Evolutionary conservation across 2,797 vertebrate genomes (phyloP).

Genomic region (Octomys mimax): DNA sequence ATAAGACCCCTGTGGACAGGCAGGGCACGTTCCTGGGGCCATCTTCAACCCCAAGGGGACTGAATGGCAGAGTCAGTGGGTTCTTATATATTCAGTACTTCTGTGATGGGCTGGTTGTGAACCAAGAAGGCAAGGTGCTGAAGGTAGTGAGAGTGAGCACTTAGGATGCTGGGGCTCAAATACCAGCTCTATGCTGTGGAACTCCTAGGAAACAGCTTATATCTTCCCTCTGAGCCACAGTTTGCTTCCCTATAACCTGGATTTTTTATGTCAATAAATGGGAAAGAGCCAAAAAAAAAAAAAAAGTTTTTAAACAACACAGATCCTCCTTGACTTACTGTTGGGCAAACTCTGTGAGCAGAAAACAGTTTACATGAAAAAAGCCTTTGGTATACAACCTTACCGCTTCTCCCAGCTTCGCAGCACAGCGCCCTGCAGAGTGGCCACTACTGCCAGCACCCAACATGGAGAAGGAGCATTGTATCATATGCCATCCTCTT

Average conservation of each 20-base stretch:
- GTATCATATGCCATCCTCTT: neutral
- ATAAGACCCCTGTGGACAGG: fast-evolving
- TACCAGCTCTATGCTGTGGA: neutral
- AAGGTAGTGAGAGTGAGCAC: conserved; percentile 68
- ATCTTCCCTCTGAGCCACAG: too few species aligned
- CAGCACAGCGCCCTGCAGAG: too few species aligned
- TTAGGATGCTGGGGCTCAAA: neutral
- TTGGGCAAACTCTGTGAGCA: neutral
- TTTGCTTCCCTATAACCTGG: neutral
- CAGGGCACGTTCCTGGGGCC: neutral
- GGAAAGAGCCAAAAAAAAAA: neutral
- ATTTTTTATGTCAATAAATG: neutral
- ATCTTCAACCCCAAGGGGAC: conserved; percentile 5
- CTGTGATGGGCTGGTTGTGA: neutral
- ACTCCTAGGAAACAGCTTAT: neutral
- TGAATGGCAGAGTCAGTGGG: neutral
- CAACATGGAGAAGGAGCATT: neutral
- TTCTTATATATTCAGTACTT: conserved; percentile 46
- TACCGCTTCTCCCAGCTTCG: too few species aligned
- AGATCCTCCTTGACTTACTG: neutral
- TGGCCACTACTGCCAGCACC: neutral
- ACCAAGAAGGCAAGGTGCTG: conserved; percentile 23
- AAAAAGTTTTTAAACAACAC: neutral
- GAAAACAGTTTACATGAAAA: neutral
- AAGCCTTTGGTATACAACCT: too few species aligned